Base-by-base conservation (phyloP, 2,888 invertebrate genomes). In the Euproctis similis region DNA sequence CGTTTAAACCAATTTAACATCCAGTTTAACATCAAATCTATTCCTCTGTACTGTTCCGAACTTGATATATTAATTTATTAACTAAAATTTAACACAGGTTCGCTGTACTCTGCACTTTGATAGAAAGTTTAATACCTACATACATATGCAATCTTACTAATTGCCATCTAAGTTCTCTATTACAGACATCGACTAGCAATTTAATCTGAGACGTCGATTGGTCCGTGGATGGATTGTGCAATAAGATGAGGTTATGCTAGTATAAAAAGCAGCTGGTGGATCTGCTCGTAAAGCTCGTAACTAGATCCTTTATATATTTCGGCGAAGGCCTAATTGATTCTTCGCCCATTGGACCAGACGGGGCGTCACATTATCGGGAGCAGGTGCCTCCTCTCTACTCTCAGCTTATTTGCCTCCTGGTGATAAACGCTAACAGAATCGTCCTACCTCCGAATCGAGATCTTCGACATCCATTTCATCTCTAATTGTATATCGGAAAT, bases 291-390 rank as follows among this genome's bases (percentile, higher is more conserved):
- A 65, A 61, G 78, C 71, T 77, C 78, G 81, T 81, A 80, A 81
- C 77, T 71, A 72, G 71, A 75, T 64, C 69, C 67, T 73, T 81
- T 82, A 77, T 77, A 71, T 74, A 80, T 75, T 78, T 81, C 74
- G 73, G 76, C 66, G 67, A 69, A 67, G 70, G 66, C 75, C 82
- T 84, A 82, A 84, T 84, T 84, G 82, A 84, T 81, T 84, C 76
- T 68, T 80, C 71, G 75, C 78, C 77, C 80, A 77, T 75, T 63
- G 65, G 74, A 47, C 70, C 80, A 78, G 81, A 80, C 76, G 77
- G 71, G 74, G 69, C 74, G 73, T 69, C 75, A 75, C 75, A 76
- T 81, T 80, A 78, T 71, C 72, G 80, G 68, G 63, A 80, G 71
- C 82, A 82, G 82, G 82, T 82, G 82, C 67, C 65, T 47, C 59